Evolutionary conservation across 2,113 vertebrate species (phyloP), one percentile per base, ranked within the genome.

Genomic region (Clarias gariepinus): DNA sequence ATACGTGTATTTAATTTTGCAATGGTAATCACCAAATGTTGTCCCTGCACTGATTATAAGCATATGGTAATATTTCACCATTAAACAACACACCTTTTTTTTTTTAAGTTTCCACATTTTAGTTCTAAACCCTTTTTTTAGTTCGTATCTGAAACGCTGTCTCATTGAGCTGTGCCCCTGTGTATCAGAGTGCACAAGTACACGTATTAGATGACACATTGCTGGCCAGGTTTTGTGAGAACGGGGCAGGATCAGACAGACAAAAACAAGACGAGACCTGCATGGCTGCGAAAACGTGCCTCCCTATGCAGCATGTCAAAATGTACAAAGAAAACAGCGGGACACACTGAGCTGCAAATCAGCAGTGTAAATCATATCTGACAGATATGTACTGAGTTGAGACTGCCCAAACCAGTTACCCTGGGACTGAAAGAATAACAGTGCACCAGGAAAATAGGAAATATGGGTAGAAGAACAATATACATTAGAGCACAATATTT

Each of bases 251-350:
- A 55, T 64, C n/a, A 52, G 74, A 83, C 58, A 55, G 76, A 86
- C 68, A n/a, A 16, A 55, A 86, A 82, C 87, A 85, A 87, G 89
- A 88, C 23, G 52, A 63, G 71, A 81, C 89, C 69, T 87, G 89
- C 77, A 80, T 52, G 36, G 21, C 23, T 41, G 30, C 6, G 30
- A 36, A 55, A 55, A 79, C 30, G 23, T 77, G 73, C 47, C 47
- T 52, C 73, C 61, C n/a, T 88, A 10, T 85, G 18, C 52, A 83
- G 52, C 60, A 12, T 5, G n/a, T 25, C 53, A 55, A 82, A 66
- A 55, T 6, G 15, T 21, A 30, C 25, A 81, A 52, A 13, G 55
- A 81, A 68, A 13, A 33, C 60, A 81, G 18, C 25, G 60, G 23
- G 30, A 69, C 33, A 47, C 10, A 3, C 33, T 78, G 4, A 2